phyloP scores from a whole-genome alignment of 2,113 vertebrate genomes.

The Guaruba guarouba region DNA sequence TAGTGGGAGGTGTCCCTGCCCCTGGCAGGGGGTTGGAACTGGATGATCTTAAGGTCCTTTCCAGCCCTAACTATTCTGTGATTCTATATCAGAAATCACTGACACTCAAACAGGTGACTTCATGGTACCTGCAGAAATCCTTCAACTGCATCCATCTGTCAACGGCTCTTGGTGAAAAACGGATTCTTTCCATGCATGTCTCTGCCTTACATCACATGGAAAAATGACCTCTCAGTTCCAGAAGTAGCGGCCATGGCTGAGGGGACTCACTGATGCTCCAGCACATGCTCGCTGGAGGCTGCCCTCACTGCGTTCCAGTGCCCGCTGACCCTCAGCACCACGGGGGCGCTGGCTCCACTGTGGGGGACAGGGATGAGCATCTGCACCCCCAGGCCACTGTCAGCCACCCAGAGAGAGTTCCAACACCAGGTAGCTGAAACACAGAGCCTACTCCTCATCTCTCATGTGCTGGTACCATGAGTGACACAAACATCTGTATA shows the following conservation, averaged over 20 bases:
- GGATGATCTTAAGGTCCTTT: no score
- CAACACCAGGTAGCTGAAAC: no score
- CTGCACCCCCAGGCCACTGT: background rate
- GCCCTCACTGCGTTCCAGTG: background rate
- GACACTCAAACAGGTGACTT: background rate
- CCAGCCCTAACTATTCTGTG: no score
- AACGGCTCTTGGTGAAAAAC: background rate
- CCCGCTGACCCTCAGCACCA: background rate
- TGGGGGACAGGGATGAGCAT: accelerated
- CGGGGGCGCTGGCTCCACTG: accelerated
- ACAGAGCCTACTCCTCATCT: background rate
- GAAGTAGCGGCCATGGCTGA: background rate
- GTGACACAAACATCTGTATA: accelerated
- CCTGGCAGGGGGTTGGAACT: no score
- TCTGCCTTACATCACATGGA: background rate
- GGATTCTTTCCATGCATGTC: background rate
- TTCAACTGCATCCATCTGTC: background rate
- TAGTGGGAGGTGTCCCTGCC: no score
- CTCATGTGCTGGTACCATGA: accelerated
- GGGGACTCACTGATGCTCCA: background rate
- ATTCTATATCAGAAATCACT: background rate
- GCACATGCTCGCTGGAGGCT: background rate
- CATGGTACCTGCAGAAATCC: background rate
- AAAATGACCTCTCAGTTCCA: background rate
- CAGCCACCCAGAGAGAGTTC: background rate